These are phyloP conservation scores for Eueides isabella DNA, from an alignment of 1,140 invertebrate genomes.

Conservation along the genomic window DNA sequence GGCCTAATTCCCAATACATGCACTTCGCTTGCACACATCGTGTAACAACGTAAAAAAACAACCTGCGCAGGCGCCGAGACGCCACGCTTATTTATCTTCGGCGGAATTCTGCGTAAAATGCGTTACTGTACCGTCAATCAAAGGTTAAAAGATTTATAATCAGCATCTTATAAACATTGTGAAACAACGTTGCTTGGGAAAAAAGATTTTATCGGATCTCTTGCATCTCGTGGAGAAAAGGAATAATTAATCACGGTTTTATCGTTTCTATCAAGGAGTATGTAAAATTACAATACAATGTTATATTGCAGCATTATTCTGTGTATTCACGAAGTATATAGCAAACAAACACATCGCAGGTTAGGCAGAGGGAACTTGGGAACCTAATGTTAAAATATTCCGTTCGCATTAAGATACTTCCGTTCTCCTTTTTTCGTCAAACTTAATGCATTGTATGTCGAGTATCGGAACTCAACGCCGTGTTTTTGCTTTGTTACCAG, in stretches of 20 bases:
- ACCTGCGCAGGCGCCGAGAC: conserved; percentile 45
- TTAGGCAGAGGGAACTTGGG: too few species aligned
- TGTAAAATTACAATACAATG: too few species aligned
- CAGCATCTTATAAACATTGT: conserved; percentile 6
- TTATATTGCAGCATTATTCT: too few species aligned
- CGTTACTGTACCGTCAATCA: conserved; percentile 33
- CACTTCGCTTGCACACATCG: conserved; percentile 24
- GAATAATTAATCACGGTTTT: not conserved
- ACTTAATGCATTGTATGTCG: too few species aligned
- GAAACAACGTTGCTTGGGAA: not conserved
- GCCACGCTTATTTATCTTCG: conserved; percentile 39
- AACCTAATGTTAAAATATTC: too few species aligned
- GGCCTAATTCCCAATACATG: conserved; percentile 33
- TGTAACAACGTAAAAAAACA: conserved; percentile 40
- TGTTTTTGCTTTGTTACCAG: too few species aligned
- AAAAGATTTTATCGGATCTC: conserved; percentile 8
- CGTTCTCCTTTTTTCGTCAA: too few species aligned
- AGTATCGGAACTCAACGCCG: too few species aligned
- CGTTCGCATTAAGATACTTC: too few species aligned
- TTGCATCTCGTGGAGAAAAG: not conserved
- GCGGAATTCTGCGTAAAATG: conserved; percentile 34
- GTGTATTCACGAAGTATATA: too few species aligned
- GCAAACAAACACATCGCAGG: too few species aligned
- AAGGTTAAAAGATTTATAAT: conserved; percentile 33
- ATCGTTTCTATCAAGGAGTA: too few species aligned